These are phyloP conservation scores for Neomicropteryx cornuta DNA, from an alignment of 1,140 invertebrate genomes.

Conservation along the genomic window DNA sequence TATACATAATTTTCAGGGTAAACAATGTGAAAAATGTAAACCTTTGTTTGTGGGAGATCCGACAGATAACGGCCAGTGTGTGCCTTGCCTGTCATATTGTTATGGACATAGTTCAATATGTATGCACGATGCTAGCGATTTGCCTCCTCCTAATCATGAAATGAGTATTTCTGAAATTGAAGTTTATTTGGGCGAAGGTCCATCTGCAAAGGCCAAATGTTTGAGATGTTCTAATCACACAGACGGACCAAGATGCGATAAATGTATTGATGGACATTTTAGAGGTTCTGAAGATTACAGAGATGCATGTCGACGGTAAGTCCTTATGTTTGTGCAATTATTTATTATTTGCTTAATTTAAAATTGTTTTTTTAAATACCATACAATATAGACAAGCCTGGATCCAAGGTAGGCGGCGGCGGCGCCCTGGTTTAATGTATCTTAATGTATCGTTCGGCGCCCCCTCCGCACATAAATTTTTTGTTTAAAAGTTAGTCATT, in stretches of 20 bases:
- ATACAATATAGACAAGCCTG: too few relatives aligned
- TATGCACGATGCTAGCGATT: conserved; percentile 37
- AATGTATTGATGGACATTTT: conserved; percentile 78
- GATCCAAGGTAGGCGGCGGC: too few relatives aligned
- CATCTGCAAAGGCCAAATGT: conserved; percentile 62
- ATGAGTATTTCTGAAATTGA: conserved; percentile 42
- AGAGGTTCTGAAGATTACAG: conserved; percentile 65
- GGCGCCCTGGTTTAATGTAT: too few relatives aligned
- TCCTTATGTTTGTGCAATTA: conserved; percentile 13
- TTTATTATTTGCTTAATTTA: background rate
- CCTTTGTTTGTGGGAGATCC: conserved; percentile 87
- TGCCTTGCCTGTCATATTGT: conserved; percentile 81
- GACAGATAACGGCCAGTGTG: conserved; percentile 70
- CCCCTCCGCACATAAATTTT: too few relatives aligned
- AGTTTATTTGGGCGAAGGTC: conserved; percentile 50
- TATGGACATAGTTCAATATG: conserved; percentile 81
- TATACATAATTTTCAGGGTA: conserved; percentile 50
- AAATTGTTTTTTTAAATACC: too few relatives aligned
- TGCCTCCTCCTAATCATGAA: conserved; percentile 38
- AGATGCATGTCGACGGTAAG: conserved; percentile 62
- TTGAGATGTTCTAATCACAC: conserved; percentile 80
- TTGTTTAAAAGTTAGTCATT: too few relatives aligned
- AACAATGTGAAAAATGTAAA: conserved; percentile 79
- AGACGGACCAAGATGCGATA: conserved; percentile 70
- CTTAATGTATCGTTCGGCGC: too few relatives aligned